Evolutionary conservation across 2,113 vertebrate genomes (phyloP).

Genomic region (Orcinus orca): DNA sequence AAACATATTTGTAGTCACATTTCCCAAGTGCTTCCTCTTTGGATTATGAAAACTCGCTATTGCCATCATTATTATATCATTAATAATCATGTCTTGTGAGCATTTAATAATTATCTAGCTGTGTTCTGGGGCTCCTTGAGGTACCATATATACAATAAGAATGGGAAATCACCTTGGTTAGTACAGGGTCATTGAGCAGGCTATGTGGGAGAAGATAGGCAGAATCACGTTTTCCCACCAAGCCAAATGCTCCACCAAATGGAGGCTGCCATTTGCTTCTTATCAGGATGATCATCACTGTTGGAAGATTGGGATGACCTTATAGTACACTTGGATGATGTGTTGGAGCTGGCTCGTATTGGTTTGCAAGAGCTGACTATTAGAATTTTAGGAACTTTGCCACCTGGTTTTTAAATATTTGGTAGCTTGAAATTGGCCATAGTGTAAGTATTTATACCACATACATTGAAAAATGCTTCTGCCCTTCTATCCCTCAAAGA

Average conservation of each 20-base stretch:
- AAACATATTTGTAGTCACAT: not conserved
- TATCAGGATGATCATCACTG: not conserved
- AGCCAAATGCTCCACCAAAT: not conserved
- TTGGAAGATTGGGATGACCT: not conserved
- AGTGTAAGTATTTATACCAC: not conserved
- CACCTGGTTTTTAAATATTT: not conserved
- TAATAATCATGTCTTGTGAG: not conserved
- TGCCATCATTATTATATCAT: not conserved
- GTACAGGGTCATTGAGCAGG: not conserved
- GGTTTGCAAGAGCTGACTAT: not conserved
- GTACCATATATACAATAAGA: not conserved
- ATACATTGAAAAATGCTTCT: not conserved
- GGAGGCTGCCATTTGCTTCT: not conserved
- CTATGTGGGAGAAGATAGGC: not conserved
- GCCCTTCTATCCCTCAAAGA: not conserved
- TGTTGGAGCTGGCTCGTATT: not conserved
- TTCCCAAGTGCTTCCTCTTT: not conserved
- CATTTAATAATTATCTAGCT: not conserved
- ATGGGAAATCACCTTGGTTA: not conserved
- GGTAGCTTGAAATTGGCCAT: not conserved
- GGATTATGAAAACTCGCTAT: not conserved
- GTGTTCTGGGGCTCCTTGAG: not conserved
- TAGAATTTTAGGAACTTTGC: not conserved
- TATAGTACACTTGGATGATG: not conserved
- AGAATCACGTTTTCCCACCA: not conserved